These are phyloP conservation scores for Lumbricus terrestris DNA, from an alignment of 2,888 invertebrate genomes.

Conservation along the genomic window DNA sequence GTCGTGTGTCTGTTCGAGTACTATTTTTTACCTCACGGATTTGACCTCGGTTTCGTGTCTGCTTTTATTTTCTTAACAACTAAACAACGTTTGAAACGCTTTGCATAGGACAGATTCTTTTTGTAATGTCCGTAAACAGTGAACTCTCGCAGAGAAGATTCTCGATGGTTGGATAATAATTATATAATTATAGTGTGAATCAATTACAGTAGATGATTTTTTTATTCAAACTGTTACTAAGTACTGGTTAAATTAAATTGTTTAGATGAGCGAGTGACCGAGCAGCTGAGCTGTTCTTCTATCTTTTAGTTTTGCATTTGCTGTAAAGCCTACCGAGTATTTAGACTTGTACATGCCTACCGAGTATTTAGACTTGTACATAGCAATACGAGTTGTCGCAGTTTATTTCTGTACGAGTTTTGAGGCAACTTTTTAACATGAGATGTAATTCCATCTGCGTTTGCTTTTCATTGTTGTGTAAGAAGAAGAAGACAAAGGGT, in stretches of 20 bases:
- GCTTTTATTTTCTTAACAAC: not conserved
- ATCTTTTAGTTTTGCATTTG: not conserved
- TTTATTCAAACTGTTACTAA: not conserved
- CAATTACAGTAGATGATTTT: not conserved
- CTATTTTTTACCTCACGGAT: not conserved
- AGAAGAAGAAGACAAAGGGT: not conserved
- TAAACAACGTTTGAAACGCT: not conserved
- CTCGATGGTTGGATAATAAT: not conserved
- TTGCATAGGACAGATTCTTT: not conserved
- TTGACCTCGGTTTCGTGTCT: slow-evolving; percentile 3
- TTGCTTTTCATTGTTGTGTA: not conserved
- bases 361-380: not conserved
- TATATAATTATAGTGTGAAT: not conserved
- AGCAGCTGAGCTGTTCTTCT: not conserved
- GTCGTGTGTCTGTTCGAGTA: not conserved
- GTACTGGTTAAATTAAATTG: too few relatives aligned
- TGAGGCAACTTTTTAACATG: not conserved
- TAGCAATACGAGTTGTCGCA: not conserved
- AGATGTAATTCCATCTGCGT: slow-evolving; percentile 3
- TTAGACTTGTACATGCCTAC: not conserved
- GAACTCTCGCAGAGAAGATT: too few relatives aligned
- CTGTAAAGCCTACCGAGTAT: not conserved
- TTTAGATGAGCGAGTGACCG: not conserved
- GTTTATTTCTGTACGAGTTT: not conserved
- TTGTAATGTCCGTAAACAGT: not conserved